Base-by-base conservation (phyloP, 2,113 vertebrate genomes). In the Cygnus buccinator region DNA sequence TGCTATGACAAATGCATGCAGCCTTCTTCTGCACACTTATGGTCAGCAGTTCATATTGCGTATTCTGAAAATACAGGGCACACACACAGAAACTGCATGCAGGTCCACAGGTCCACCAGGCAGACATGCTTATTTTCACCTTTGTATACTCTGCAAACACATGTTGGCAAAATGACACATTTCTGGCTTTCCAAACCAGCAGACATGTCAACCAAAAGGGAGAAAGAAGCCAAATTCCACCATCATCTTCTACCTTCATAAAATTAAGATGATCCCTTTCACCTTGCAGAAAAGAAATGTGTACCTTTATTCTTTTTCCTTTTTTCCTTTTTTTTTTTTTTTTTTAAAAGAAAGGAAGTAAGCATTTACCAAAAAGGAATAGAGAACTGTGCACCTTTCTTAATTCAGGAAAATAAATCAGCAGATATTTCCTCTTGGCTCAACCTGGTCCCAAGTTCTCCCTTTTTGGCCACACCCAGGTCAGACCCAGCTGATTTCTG, bases 401-500 rank as follows among this genome's bases (percentile, higher is more conserved):
- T 67, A 78, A 84, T 78, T 41, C 16, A 19, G 89, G 46, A 91
- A 71, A 75, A 46, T 8, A 81, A 93, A 66, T 8, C 46, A 68
- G 31, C n/a, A 63, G 50, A 41, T 78, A 81, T n/a, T 97, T 97
- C 95, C 93, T 96, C 70, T 96, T 97, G 95, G 87, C 93, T 89
- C 77, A 25, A 1, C 25, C 13, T 84, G 31, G 46, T 78, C 84
- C 57, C 37, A 46, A 1, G 58, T 87, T 87, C 63, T 87, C 52
- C 28, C 20, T 48, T 84, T 65, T 81, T 77, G n/a, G 61, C 70
- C 93, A 74, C 95, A 58, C 80, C 91, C 31, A 54, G 55, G 3
- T 66, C 50, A 91, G 23, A 66, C 20, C 26, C 0, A 1, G 65
- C 5, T 70, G 39, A 62, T 87, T 89, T 84, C 77, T 89, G 41